These are phyloP conservation scores for Marisa cornuarietis DNA, from an alignment of 1,140 invertebrate genomes.

Conservation along the genomic window DNA sequence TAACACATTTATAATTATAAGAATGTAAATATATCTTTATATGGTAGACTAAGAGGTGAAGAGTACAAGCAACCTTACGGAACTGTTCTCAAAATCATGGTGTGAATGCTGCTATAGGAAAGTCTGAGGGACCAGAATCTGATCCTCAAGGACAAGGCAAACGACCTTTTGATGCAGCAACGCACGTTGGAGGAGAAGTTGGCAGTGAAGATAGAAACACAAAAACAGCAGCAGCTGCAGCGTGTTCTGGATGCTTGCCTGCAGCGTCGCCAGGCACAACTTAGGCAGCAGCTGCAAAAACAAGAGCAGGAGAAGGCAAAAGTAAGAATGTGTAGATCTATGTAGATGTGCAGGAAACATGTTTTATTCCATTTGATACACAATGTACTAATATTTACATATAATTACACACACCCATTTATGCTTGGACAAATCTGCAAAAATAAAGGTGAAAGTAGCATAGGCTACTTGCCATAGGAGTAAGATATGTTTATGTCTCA, in stretches of 20 bases:
- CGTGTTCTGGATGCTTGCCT: slow-evolving; percentile 44
- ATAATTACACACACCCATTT: too few relatives aligned
- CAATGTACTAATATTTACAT: too few relatives aligned
- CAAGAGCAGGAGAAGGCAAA: slow-evolving; percentile 57
- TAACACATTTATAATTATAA: not conserved
- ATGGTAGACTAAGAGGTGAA: too few relatives aligned
- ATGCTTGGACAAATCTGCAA: too few relatives aligned
- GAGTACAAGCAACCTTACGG: too few relatives aligned
- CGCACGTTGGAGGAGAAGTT: slow-evolving; percentile 41
- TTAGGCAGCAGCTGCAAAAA: slow-evolving; percentile 46
- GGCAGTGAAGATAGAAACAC: slow-evolving; percentile 33
- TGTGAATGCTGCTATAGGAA: slow-evolving; percentile 35
- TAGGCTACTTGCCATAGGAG: too few relatives aligned
- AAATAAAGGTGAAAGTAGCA: too few relatives aligned
- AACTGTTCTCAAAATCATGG: too few relatives aligned
- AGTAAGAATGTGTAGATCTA: slow-evolving; percentile 30
- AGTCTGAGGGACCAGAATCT: slow-evolving; percentile 46
- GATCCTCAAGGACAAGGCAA: slow-evolving; percentile 41
- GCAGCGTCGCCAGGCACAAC: slow-evolving; percentile 36
- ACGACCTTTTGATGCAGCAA: slow-evolving; percentile 48
- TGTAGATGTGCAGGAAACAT: too few relatives aligned
- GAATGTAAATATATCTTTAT: not conserved
- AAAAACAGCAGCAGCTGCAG: slow-evolving; percentile 43
- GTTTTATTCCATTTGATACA: too few relatives aligned
- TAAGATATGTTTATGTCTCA: too few relatives aligned